A percentile compares a stretch with the other conserved stretches of the same genome.
These are phyloP conservation scores for Toxotes lorentzi DNA, from an alignment of 2,797 vertebrate genomes.

Conservation along the genomic window DNA sequence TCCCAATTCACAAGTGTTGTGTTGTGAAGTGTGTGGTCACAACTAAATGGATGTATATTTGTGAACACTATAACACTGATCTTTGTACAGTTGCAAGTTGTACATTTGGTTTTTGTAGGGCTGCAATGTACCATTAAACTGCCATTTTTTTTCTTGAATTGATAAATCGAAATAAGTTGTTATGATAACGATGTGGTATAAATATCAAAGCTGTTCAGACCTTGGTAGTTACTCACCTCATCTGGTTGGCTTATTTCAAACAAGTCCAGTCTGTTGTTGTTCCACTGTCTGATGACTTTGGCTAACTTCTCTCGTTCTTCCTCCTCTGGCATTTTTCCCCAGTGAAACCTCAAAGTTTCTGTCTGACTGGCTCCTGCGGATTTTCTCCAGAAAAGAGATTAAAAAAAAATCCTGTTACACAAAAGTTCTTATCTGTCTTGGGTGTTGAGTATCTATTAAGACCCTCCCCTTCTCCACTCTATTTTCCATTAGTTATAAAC, in stretches of 20 bases:
- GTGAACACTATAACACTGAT: background rate
- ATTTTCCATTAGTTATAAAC: conserved; percentile 31
- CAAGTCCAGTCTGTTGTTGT: conserved; percentile 92
- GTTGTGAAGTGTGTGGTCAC: background rate
- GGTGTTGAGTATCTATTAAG: background rate
- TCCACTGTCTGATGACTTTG: conserved; percentile 91
- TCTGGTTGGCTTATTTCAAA: conserved; percentile 94
- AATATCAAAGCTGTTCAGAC: too few relatives aligned
- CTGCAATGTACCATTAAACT: background rate
- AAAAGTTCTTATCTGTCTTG: background rate
- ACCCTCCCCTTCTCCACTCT: conserved; percentile 22
- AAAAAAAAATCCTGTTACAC: background rate
- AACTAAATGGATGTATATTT: background rate
- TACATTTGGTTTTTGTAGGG: too few relatives aligned
- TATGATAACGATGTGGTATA: too few relatives aligned
- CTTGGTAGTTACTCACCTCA: conserved; percentile 83
- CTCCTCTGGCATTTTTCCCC: conserved; percentile 77
- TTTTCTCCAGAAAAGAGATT: conserved; percentile 22
- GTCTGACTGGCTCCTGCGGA: background rate
- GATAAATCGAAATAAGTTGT: too few relatives aligned
- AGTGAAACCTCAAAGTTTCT: conserved; percentile 20
- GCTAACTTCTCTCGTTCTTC: conserved; percentile 88
- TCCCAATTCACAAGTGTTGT: background rate
- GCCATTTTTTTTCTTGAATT: too few relatives aligned
- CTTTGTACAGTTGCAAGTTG: too few relatives aligned